These are phyloP conservation scores for Hippoglossus stenolepis DNA, from an alignment of 2,113 vertebrate species.

Conservation along the genomic window DNA sequence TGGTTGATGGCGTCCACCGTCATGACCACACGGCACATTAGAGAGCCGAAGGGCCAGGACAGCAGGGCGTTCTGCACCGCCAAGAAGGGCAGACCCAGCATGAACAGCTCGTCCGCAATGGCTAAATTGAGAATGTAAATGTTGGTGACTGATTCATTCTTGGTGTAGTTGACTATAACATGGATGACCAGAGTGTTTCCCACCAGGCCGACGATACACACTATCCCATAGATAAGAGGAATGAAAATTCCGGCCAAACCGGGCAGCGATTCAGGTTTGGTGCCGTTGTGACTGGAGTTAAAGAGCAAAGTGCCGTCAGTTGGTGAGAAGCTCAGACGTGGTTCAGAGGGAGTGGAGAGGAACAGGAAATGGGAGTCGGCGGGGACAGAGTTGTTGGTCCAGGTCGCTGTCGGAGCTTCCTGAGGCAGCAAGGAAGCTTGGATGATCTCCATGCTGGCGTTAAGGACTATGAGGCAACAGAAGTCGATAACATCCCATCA, in stretches of 20 bases:
- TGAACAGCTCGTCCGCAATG: slow-evolving; percentile 95
- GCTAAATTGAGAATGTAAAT: slow-evolving; percentile 97
- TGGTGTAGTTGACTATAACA: slow-evolving; percentile 88
- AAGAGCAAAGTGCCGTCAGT: slow-evolving; percentile 1
- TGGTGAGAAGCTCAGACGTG: not conserved
- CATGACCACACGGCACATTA: slow-evolving; percentile 96
- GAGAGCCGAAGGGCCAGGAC: slow-evolving; percentile 95
- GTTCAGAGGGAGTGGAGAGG: slow-evolving; percentile 22
- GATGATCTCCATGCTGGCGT: slow-evolving; percentile 64
- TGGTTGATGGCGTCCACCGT: slow-evolving; percentile 96
- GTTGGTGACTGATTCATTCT: slow-evolving; percentile 91
- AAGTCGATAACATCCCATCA: slow-evolving; percentile 28
- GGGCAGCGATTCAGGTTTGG: slow-evolving; percentile 61
- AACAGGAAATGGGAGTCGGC: slow-evolving; percentile 19
- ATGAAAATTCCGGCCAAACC: slow-evolving; percentile 88
- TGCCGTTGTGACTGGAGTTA: slow-evolving; percentile 65
- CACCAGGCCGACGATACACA: slow-evolving; percentile 90
- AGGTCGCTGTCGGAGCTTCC: slow-evolving; percentile 18
- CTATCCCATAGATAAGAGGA: slow-evolving; percentile 90
- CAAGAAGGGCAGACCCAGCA: slow-evolving; percentile 95
- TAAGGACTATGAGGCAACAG: not conserved
- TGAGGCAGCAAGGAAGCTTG: slow-evolving; percentile 44
- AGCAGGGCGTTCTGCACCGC: slow-evolving; percentile 93
- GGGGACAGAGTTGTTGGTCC: slow-evolving; percentile 25
- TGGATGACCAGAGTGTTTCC: slow-evolving; percentile 97